Base-by-base conservation (phyloP, 23 tunicate genomes). In the Diplosoma virens region DNA sequence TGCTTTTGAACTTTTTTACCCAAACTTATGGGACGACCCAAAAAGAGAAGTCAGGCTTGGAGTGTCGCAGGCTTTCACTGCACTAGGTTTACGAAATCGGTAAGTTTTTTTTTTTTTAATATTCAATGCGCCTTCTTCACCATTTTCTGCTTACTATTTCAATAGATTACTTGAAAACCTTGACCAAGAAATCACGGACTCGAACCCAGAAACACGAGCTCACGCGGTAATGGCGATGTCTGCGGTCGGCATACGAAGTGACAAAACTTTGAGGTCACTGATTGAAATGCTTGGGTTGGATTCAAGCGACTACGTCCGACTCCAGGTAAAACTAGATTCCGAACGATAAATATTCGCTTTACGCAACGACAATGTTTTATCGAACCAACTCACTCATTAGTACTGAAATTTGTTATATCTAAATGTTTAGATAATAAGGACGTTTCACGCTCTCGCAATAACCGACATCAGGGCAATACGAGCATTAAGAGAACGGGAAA, bases 151-250 rank as follows among this genome's bases (percentile, higher is more conserved):
- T n/a, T n/a, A n/a, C n/a, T 14, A 14, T 41, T 14, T 41, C 9
- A 41, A 3, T 27, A 89, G 96, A 66, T 46, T 90, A 37, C 22
- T 90, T 52, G 97, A 84, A 45, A 88, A 71, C 27, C 55, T 90
- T 76, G 97, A 79, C 53, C 32, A 69, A 11, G 29, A 66, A 54
- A 64, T 90, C 35, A 47, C 48, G 18, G 53, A 59, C 48, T 5
- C 76, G 0, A 79, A 58, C 47, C 73, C 84, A 53, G 97, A 90
- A 53, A 48, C 66, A 28, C 82, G 97, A 66, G 86, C 97, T 1
- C 97, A 67, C 17, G 90, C 97, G 17, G 97, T 90, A 16, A 84
- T 90, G 77, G 84, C 90, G 14, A 90, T 90, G 86, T 90, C 97
- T 22, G 97, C 90, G 17, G 82, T 58, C 11, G 97, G 97, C 45